These are phyloP conservation scores for Mystacides longicornis DNA, from an alignment of 2,888 invertebrate genomes.

Conservation along the genomic window DNA sequence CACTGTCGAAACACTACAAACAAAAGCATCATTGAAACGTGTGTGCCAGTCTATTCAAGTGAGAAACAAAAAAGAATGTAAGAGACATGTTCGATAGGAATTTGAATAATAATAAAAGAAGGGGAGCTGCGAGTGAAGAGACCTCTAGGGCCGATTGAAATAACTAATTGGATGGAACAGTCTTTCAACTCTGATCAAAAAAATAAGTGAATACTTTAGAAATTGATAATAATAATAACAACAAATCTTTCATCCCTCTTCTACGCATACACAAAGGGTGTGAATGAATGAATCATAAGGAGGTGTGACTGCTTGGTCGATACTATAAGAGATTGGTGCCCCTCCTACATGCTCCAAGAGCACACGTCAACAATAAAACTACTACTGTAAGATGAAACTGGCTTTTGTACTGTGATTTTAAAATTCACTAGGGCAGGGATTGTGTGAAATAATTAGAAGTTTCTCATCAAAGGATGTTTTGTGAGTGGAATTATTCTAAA, in stretches of 20 bases:
- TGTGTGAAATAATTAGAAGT: too few species aligned
- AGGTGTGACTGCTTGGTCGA: slow-evolving; percentile 21
- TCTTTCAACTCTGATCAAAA: background rate
- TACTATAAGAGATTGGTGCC: too few species aligned
- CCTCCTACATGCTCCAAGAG: slow-evolving; percentile 21
- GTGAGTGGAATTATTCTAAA: too few species aligned
- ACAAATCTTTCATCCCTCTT: slow-evolving; percentile 20
- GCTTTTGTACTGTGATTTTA: too few species aligned
- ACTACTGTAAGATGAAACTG: too few species aligned
- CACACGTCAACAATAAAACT: too few species aligned
- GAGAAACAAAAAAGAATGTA: slow-evolving; percentile 18
- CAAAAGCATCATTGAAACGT: slow-evolving; percentile 19
- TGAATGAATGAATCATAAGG: slow-evolving; percentile 17
- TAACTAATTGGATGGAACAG: slow-evolving; percentile 22
- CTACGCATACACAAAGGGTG: slow-evolving; percentile 18
- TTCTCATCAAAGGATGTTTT: too few species aligned
- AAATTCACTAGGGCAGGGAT: too few species aligned
- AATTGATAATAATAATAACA: slow-evolving; percentile 11
- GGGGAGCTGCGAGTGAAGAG: slow-evolving; percentile 10
- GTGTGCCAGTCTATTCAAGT: slow-evolving; percentile 17
- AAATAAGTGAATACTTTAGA: slow-evolving; percentile 5
- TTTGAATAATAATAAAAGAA: background rate
- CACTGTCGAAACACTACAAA: slow-evolving; percentile 15
- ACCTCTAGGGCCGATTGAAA: slow-evolving; percentile 14
- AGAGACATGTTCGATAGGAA: slow-evolving; percentile 8